A percentile compares a stretch with the other conserved stretches of the same genome.
phyloP scores from a whole-genome alignment of 2,113 vertebrate genomes.

The Ageneiosus marmoratus region DNA sequence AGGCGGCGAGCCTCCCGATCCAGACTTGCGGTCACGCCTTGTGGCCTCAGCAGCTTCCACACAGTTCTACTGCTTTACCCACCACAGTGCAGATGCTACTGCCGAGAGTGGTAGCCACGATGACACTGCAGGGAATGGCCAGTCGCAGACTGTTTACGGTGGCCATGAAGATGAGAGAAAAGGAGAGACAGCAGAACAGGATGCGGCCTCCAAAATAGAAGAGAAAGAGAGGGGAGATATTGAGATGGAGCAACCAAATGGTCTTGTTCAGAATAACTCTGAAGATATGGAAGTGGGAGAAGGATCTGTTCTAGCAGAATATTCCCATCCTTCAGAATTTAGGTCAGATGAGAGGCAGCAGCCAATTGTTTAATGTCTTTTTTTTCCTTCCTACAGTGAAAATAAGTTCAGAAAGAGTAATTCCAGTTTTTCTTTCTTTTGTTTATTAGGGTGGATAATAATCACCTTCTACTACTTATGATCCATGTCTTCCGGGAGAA shows the following conservation, averaged over 20 bases:
- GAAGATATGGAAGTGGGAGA: slow-evolving; percentile 66
- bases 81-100: slow-evolving; percentile 87
- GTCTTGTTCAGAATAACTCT: slow-evolving; percentile 48
- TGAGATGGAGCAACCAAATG: slow-evolving; percentile 51
- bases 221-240: slow-evolving; percentile 13
- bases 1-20: slow-evolving; percentile 80
- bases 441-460: slow-evolving; percentile 90
- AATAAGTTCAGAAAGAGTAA: not conserved
- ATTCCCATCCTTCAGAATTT: slow-evolving; percentile 88
- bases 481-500: slow-evolving; percentile 97
- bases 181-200: slow-evolving; percentile 63
- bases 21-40: slow-evolving; percentile 66
- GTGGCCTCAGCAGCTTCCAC: slow-evolving; percentile 74
- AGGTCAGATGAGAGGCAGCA: slow-evolving; percentile 74
- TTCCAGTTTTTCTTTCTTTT: not conserved
- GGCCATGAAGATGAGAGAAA: slow-evolving; percentile 79
- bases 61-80: slow-evolving; percentile 90
- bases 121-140: slow-evolving; percentile 91
- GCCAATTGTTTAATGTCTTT: not conserved
- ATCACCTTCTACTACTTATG: slow-evolving; percentile 95
- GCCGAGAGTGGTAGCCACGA: slow-evolving; percentile 86
- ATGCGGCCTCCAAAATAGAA: slow-evolving; percentile 36
- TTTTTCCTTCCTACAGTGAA: not conserved
- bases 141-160: slow-evolving; percentile 86
- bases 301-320: slow-evolving; percentile 77